Conservation (phyloP, 2,797 vertebrate genomes). For the Tiaroga cobitis region DNA sequence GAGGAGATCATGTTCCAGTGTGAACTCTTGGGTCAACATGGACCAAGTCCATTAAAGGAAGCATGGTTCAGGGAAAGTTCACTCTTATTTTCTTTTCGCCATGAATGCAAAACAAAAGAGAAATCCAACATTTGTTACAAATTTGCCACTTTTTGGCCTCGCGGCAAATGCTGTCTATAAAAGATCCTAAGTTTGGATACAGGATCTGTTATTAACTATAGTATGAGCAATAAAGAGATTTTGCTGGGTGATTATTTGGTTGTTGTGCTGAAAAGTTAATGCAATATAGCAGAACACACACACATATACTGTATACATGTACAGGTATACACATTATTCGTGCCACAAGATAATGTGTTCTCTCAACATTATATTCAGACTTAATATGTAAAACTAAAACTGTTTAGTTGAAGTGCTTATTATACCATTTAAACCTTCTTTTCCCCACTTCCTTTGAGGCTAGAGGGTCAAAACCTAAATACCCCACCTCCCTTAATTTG, state of each 20-base stretch:
- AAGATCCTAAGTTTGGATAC: constrained; percentile 85
- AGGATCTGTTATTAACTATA: constrained; percentile 78
- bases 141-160: constrained; percentile 80
- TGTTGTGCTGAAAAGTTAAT: constrained; percentile 64
- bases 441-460: background rate
- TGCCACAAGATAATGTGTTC: background rate
- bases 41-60: constrained; percentile 94
- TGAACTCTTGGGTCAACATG: constrained; percentile 92
- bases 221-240: constrained; percentile 76
- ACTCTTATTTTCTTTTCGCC: constrained; percentile 95
- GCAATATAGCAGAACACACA: background rate
- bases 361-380: background rate
- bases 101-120: constrained; percentile 88
- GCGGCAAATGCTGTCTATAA: constrained; percentile 79
- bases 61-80: constrained; percentile 99
- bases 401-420: background rate
- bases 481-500: too few relatives aligned
- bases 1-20: constrained; percentile 94
- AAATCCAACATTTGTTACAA: constrained; percentile 87
- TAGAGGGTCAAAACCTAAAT: background rate
- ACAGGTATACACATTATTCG: background rate
- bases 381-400: background rate
- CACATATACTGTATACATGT: too few relatives aligned
- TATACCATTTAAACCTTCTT: background rate
- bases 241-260: constrained; percentile 65